Evolutionary conservation across 2,888 invertebrate species (phyloP).

Genomic region (Drosophila monieri): DNA sequence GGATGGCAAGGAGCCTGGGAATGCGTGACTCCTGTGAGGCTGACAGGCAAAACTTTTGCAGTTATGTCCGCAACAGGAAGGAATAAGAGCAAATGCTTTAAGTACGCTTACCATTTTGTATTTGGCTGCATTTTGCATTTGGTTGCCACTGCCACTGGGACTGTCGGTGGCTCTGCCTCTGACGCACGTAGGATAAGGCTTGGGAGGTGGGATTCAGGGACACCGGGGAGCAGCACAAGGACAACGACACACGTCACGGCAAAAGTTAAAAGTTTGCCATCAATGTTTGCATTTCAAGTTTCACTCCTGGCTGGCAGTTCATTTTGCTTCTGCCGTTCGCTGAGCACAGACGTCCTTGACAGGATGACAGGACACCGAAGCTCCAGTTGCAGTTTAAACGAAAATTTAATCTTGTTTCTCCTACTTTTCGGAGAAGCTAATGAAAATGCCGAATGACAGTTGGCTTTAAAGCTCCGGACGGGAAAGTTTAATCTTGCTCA

Average conservation of each 20-base stretch:
- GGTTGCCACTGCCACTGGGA: constrained; percentile 14
- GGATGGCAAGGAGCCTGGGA: constrained; percentile 14
- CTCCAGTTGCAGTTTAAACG: constrained; percentile 27
- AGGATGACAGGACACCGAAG: constrained; percentile 41
- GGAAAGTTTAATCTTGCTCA: constrained; percentile 61
- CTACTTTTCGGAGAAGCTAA: constrained; percentile 36
- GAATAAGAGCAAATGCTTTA: constrained; percentile 41
- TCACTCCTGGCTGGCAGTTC: constrained; percentile 55
- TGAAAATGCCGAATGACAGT: constrained; percentile 47
- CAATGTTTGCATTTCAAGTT: constrained; percentile 66
- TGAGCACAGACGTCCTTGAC: constrained; percentile 63
- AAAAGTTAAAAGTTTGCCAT: constrained; percentile 69
- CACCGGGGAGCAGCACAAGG: constrained; percentile 13
- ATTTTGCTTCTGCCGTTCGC: constrained; percentile 52
- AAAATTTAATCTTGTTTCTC: constrained; percentile 28
- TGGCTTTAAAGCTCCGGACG: constrained; percentile 49
- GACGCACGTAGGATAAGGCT: constrained; percentile 32
- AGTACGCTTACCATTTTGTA: constrained; percentile 46
- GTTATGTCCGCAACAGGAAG: constrained; percentile 44
- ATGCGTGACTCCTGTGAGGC: constrained; percentile 29
- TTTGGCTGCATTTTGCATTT: constrained; percentile 41
- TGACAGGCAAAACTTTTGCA: constrained; percentile 41
- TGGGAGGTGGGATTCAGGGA: not conserved
- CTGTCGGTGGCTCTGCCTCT: constrained; percentile 14
- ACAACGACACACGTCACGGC: constrained; percentile 52